Evolutionary conservation across 30 jellyfish, hydroid and myxozoan species (phyloP).

Genomic region (Chrysaora quinquecirrha): DNA sequence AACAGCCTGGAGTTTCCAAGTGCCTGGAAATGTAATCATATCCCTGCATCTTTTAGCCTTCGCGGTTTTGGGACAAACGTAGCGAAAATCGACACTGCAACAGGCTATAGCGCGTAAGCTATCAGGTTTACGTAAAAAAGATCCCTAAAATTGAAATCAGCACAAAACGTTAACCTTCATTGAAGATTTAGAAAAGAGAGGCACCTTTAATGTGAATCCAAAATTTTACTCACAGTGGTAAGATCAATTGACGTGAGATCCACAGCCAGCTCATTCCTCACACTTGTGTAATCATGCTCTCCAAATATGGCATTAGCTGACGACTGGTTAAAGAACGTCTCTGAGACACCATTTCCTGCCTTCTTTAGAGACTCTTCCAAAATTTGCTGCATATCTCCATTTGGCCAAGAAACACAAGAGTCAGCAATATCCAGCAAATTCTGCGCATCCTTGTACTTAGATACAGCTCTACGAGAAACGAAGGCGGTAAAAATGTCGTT

Average conservation of each 20-base stretch:
- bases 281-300: slow-evolving; percentile 15
- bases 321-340: slow-evolving; percentile 44
- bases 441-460: slow-evolving; percentile 32
- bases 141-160: too few relatives aligned
- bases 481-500: too few relatives aligned
- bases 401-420: slow-evolving; percentile 11
- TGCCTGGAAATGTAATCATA: too few relatives aligned
- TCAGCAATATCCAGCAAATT: slow-evolving; percentile 48
- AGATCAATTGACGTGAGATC: slow-evolving; percentile 20
- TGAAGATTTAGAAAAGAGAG: too few relatives aligned
- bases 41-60: too few relatives aligned
- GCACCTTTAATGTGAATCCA: neutral
- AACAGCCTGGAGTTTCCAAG: too few relatives aligned
- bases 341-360: slow-evolving; percentile 46
- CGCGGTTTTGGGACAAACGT: too few relatives aligned
- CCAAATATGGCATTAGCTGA: neutral
- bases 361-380: slow-evolving; percentile 17
- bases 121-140: too few relatives aligned
- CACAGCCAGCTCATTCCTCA: slow-evolving; percentile 19
- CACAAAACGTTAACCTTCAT: too few relatives aligned
- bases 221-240: neutral
- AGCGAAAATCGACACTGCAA: too few relatives aligned
- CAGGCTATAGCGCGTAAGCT: too few relatives aligned
- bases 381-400: neutral
- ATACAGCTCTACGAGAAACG: slow-evolving; percentile 19